Evolutionary conservation across 2,888 invertebrate species (phyloP).

Genomic region (Kuschelorhynchus macadamiae): DNA sequence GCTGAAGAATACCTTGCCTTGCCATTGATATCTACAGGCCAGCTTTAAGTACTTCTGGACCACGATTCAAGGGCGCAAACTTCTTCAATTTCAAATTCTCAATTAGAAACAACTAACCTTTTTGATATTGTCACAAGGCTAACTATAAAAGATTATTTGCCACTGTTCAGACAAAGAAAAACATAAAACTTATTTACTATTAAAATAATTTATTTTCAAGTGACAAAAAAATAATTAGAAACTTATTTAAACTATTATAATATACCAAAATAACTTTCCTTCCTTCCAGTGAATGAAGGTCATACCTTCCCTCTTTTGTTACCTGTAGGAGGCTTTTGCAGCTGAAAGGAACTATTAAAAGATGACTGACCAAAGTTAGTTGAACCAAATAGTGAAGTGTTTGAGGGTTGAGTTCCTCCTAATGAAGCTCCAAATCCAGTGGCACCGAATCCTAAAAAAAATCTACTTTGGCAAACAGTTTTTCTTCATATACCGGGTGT

Average conservation of each 20-base stretch:
- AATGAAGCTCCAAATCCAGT: constrained; percentile 44
- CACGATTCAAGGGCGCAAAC: too few species aligned
- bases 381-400: constrained; percentile 60
- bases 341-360: constrained; percentile 72
- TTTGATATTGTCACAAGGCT: too few species aligned
- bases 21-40: too few species aligned
- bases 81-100: too few species aligned
- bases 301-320: constrained; percentile 76
- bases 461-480: constrained; percentile 26
- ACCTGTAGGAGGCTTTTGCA: constrained; percentile 79
- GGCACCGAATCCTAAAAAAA: constrained; percentile 40
- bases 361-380: constrained; percentile 51
- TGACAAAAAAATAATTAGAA: not conserved
- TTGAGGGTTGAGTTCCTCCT: constrained; percentile 60
- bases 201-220: not conserved
- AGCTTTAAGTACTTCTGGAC: too few species aligned
- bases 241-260: not conserved
- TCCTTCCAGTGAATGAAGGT: not conserved
- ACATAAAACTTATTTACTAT: too few species aligned
- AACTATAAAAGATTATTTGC: too few species aligned
- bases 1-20: too few species aligned
- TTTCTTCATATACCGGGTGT: too few species aligned
- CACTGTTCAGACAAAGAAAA: too few species aligned
- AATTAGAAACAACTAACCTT: too few species aligned
- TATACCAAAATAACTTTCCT: not conserved